These are phyloP conservation scores for Ophioderma brevispina DNA, from an alignment of 35 echinoderm and acorn worm genomes.

Conservation along the genomic window DNA sequence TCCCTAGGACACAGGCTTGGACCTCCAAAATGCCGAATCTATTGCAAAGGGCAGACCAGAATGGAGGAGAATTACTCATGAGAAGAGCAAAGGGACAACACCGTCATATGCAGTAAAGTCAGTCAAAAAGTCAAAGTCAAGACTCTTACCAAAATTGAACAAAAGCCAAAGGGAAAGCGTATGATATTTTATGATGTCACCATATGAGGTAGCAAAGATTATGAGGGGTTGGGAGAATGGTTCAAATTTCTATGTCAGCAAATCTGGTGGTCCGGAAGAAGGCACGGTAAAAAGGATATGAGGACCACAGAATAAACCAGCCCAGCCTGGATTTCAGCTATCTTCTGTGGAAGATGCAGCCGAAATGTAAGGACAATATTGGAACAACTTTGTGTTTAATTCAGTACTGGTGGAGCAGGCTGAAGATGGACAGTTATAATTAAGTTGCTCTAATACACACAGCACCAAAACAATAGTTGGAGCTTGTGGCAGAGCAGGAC, in stretches of 20 bases:
- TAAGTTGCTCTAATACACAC: not conserved
- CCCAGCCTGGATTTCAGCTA: not conserved
- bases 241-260: not conserved
- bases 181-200: no score
- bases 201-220: no score
- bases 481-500: not conserved
- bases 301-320: not conserved
- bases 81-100: no score
- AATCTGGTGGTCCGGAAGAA: not conserved
- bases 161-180: no score
- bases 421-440: not conserved
- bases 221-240: not conserved
- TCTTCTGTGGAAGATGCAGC: not conserved
- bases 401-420: not conserved
- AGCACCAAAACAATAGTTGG: not conserved
- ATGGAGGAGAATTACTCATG: no score
- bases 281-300: not conserved
- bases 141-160: no score
- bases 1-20: no score
- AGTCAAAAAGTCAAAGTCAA: no score
- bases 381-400: not conserved
- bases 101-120: no score
- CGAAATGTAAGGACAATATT: not conserved
- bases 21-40: no score
- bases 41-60: no score